These are phyloP conservation scores for Adela reaumurella DNA, from an alignment of 2,888 invertebrate genomes.

Conservation along the genomic window DNA sequence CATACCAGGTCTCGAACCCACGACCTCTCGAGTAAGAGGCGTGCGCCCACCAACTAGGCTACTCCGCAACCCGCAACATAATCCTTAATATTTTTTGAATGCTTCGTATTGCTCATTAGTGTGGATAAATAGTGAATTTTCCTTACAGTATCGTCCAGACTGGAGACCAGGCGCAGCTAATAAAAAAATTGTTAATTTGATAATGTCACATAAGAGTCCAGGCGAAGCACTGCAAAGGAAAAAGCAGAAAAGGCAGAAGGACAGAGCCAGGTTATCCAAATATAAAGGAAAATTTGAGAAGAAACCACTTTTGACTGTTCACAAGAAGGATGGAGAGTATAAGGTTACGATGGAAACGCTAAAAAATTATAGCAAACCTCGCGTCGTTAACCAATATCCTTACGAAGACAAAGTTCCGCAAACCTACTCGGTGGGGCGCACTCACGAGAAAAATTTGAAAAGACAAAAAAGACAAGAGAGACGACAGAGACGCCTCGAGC, in stretches of 20 bases:
- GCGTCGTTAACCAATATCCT: slow-evolving; percentile 35
- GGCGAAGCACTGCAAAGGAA: no score
- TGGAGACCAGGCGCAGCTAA: slow-evolving; percentile 46
- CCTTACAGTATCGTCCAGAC: slow-evolving; percentile 36
- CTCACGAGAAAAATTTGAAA: slow-evolving; percentile 37
- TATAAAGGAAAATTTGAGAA: slow-evolving; percentile 21
- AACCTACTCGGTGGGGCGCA: slow-evolving; percentile 40
- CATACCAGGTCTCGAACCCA: no score
- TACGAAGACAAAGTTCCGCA: slow-evolving; percentile 40
- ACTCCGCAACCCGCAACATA: no score
- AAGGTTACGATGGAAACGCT: slow-evolving; percentile 45
- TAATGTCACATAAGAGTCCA: no score
- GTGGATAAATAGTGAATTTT: slow-evolving; percentile 12
- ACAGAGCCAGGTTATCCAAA: no score
- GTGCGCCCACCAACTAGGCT: no score
- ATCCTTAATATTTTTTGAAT: no score
- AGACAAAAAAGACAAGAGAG: slow-evolving; percentile 34
- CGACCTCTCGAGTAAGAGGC: no score
- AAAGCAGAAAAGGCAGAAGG: slow-evolving; percentile 22
- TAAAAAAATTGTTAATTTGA: slow-evolving; percentile 28
- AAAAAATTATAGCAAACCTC: slow-evolving; percentile 29
- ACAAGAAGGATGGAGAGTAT: slow-evolving; percentile 42
- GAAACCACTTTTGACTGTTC: slow-evolving; percentile 34
- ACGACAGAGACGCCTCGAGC: slow-evolving; percentile 31
- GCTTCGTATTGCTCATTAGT: no score